These are phyloP conservation scores for Delia radicum DNA, from an alignment of 1,140 invertebrate genomes.

Conservation along the genomic window DNA sequence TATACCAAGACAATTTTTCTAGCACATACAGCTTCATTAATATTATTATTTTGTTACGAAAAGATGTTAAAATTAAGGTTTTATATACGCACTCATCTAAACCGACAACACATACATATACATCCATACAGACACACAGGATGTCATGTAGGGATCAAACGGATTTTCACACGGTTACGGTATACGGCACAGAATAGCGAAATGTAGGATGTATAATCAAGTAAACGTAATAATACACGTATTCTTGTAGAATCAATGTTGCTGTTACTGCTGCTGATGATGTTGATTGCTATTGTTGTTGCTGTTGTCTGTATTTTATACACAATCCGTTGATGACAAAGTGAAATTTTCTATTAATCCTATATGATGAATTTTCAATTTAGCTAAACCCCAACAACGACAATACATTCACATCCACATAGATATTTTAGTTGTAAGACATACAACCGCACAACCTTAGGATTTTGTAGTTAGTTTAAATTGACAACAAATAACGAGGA, in stretches of 20 bases:
- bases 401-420: neutral
- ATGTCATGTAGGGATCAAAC: slow-evolving; percentile 21
- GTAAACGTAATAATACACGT: neutral
- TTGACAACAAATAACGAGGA: neutral
- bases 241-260: neutral
- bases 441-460: too few species aligned
- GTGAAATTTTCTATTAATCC: neutral
- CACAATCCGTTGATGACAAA: neutral
- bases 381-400: neutral
- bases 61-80: neutral
- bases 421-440: neutral
- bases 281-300: neutral
- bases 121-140: neutral
- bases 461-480: neutral
- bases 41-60: neutral
- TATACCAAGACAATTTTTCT: too few species aligned
- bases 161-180: slow-evolving; percentile 9
- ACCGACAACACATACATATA: neutral
- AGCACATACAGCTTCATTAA: neutral
- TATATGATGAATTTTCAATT: neutral
- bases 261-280: neutral
- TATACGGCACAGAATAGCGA: neutral
- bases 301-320: neutral
- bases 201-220: neutral
- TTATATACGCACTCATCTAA: neutral